Conservation (phyloP, 2,113 vertebrate species). For the Oriolus oriolus region DNA sequence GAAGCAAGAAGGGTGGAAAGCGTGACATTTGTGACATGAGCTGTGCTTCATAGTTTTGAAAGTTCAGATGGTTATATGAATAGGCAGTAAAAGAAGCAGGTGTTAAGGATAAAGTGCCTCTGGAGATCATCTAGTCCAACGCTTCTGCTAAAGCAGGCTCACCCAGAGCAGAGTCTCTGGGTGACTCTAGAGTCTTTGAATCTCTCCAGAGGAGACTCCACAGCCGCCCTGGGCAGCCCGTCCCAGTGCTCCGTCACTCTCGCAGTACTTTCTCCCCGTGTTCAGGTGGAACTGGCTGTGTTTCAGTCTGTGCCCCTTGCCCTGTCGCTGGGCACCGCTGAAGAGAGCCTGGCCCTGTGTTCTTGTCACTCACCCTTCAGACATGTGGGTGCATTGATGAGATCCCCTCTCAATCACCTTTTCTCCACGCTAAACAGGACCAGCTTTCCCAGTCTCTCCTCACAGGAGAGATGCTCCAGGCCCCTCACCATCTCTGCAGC, state of each 20-base stretch:
- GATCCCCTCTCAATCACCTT: neutral
- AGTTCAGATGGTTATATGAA: neutral
- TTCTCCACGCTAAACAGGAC: neutral
- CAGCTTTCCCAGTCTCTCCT: neutral
- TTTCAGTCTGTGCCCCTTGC: neutral
- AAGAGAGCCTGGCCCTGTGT: neutral
- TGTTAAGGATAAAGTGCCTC: neutral
- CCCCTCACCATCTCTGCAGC: neutral
- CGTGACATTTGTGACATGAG: rapidly evolving
- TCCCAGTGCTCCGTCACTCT: neutral
- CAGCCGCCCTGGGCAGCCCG: neutral
- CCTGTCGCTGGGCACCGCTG: neutral
- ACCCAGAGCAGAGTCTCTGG: neutral
- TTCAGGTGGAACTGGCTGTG: neutral
- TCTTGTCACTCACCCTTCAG: neutral
- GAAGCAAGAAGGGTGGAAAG: neutral
- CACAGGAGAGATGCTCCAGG: neutral
- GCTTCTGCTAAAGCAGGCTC: neutral
- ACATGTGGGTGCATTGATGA: neutral
- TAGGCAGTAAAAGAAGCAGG: neutral
- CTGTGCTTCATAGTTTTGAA: neutral
- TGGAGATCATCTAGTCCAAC: neutral
- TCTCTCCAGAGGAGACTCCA: neutral
- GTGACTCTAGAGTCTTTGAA: too few species aligned
- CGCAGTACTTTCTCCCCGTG: too few species aligned